A percentile compares a stretch with the other conserved stretches of the same genome.
These are phyloP conservation scores for Cyanoramphus novaezelandiae DNA, from an alignment of 2,113 vertebrate genomes.

Conservation along the genomic window DNA sequence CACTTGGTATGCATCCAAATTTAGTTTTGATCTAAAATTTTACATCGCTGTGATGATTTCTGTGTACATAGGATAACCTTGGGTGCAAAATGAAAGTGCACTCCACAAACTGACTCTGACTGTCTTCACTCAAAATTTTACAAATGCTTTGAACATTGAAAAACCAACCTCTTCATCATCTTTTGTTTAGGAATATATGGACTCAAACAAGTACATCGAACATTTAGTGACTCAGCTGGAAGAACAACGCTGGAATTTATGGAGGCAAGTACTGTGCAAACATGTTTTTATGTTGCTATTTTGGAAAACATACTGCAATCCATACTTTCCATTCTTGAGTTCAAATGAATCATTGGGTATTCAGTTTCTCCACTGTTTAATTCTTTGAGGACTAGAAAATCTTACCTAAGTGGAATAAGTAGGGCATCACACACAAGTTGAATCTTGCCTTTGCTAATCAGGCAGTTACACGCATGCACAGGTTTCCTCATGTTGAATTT, in stretches of 20 bases:
- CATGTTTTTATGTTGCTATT: background rate
- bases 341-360: background rate
- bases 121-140: background rate
- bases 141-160: background rate
- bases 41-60: background rate
- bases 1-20: background rate
- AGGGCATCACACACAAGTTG: background rate
- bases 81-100: background rate
- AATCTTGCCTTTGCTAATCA: background rate
- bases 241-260: slow-evolving; percentile 84
- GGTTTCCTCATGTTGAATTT: background rate
- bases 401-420: background rate
- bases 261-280: slow-evolving; percentile 78
- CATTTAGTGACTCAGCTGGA: slow-evolving; percentile 87
- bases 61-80: background rate
- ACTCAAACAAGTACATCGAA: slow-evolving; percentile 87
- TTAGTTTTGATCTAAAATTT: background rate
- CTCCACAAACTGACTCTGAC: background rate
- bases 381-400: background rate
- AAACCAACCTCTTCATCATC: background rate
- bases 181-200: slow-evolving; percentile 85
- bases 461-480: background rate
- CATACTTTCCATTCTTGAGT: background rate
- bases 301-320: background rate
- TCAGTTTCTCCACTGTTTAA: background rate